Evolutionary conservation across 1,140 invertebrate genomes (phyloP), one percentile per base, ranked within the genome.

Genomic region (Drosophila paulistorum): DNA sequence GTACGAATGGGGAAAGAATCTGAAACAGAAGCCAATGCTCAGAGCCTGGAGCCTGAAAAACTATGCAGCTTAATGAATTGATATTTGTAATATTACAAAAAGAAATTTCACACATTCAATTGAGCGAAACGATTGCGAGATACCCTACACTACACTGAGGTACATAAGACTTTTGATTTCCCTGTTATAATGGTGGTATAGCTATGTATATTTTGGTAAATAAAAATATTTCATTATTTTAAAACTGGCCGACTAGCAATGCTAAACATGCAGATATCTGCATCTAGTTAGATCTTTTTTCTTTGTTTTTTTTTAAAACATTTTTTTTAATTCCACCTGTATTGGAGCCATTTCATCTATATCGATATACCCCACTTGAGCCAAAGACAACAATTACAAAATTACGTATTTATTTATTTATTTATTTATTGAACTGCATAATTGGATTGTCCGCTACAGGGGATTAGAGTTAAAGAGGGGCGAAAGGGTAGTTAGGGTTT

Each of bases 381-480:
- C 17, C 14, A 48, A 48, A 2, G 14, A 20, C 7, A 48, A 48
- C 45, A 48, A 48, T 51, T 51, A 51, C 45, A 64, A 51, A 35
- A 64, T 64, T 48, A 64, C 26, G n/a, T 11, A 64, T 64, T 64
- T 48, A 64, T 64, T 35, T 35, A 51, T 63, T 63, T 63, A 51
- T 63, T 64, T 64, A 64, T 30, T 30, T 30, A 30, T 63, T 33
- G 61, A 42, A 51, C 33, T 59, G 57, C 33, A 45, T 64, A 64
- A 64, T 64, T 64, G 60, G 17, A 62, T 37, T 62, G 60, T 51
- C 9, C 20, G 45, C 45, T 23, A 23, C 45, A 51, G 45, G 45
- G 45, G 45, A 51, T 51, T 51, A 51, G 45, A 11, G 20, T 23
- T 51, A 6, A 51, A 23, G 45, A 4, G 14, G 7, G 45, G 10